Base-by-base conservation (phyloP, 2,797 vertebrate species). In the Petrocephalus schoutedeni region DNA sequence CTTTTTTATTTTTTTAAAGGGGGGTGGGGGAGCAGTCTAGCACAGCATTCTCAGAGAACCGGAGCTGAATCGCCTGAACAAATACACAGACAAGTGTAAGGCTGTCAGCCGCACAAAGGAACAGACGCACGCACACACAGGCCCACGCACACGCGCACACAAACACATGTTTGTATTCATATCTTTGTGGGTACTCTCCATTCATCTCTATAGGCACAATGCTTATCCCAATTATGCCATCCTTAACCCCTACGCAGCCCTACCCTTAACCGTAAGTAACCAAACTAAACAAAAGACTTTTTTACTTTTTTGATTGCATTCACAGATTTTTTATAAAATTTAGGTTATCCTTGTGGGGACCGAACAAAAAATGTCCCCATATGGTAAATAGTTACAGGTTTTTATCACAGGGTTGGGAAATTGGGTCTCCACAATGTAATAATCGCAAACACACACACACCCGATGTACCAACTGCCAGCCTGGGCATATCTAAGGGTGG, bases 61-160 rank as follows among this genome's bases (percentile, higher is more conserved):
- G 89, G 90, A 89, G 89, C 74, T 92, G 89, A 94, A 93, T 91
- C 89, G 93, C 93, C 95, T 92, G 87, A 92, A 90, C 93, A 92
- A 93, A 94, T 90, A 95, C 92, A 87, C 16, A 89, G 90, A 89
- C 86, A 90, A 90, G 28, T 88, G 86, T 88, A 41, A 88, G 88
- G 88, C 92, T 90, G 90, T 89, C 91, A 91, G 92, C 92, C 90
- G 94, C 94, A 93, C 71, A 77, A 45, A 82, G 74, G 56, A 87
- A 54, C 49, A 74, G 21, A 51, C 14, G n/a, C 61, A 14, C 67
- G 12, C 23, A 16, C 49, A 53, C 7, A 12, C 85, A 57, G 41
- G 4, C 41, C 41, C 41, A 54, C 16, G 21, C 67, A 74, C 4
- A 9, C 59, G 2, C 7, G n/a, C 8, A 23, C 7, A 23, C 21